Base-by-base conservation (phyloP, 2,888 invertebrate species). In the Drosophila kuntzei region DNA sequence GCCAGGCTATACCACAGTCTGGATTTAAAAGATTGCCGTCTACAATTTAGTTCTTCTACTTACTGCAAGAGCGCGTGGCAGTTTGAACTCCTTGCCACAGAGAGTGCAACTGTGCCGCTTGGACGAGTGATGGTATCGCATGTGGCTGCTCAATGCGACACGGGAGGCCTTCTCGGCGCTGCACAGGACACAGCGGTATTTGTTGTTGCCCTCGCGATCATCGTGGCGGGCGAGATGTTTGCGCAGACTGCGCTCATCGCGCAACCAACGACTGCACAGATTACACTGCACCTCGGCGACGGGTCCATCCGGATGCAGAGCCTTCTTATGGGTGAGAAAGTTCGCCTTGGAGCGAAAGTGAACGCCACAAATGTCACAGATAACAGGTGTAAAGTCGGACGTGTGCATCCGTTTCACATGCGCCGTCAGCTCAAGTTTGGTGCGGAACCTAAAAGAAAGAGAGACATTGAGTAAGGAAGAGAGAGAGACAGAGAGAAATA, bases 331-430 rank as follows among this genome's bases (percentile, higher is more conserved):
- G 50, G 82, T 85, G 0, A 77, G 61, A 11, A 87, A 90, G 41
- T 88, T 87, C 0, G 87, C 80, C 65, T 87, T 87, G 20, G 89
- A 86, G 0, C 89, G 86, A 12, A 87, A 87, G 25, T 88, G 55
- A 0, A 68, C 78, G 8, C 87, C 87, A 22, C 87, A 87, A 29
- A 90, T 78, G 44, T 87, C 90, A 37, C 90, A 90, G 22, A 90
- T 90, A 12, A 90, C 64, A 8, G 90, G 89, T 41, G 85, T 87
- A 34, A 89, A 83, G 39, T 87, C 89, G 0, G 77, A 39, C 1
- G 78, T 71, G 44, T 85, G 85, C 85, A 85, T 85, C 0, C 85
- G 89, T 14, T 89, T 89, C 0, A 77, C 53, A 18, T 85, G 85
- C n/a, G 85, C 90, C 5, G 69, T 77, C 25, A 85, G 54, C 55